Base-by-base conservation (phyloP, 2,113 vertebrate species). In the Neodon shergylaensis region DNA sequence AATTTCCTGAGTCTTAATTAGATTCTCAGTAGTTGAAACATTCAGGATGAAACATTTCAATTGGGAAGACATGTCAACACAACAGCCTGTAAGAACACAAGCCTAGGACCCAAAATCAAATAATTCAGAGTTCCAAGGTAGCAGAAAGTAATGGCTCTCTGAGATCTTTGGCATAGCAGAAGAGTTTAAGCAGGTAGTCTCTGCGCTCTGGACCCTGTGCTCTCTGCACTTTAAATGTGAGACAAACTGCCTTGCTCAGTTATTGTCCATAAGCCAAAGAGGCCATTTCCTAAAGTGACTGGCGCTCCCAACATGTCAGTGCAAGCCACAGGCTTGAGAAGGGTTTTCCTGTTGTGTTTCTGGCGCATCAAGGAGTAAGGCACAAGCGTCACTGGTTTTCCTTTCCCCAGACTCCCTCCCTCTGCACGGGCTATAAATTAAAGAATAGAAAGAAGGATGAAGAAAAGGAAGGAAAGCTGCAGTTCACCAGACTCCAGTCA, bases 401-500 rank as follows among this genome's bases (percentile, higher is more conserved):
- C 24, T 19, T 74, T 42, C 42, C 24, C n/a, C 17, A 28, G n/a
- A 84, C 47, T 11, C 49, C 79, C 24, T 63, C 47, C 42, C 92
- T 68, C 81, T 68, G 79, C 1, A 3, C 31, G 84, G 86, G 52
- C 47, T 93, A 12, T 92, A 96, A 98, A 97, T 97, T 95, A 97
- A 90, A 85, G 63, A 88, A 84, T 76, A 77, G 76, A 7, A 70
- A 91, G 82, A 84, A 52, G 49, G 47, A 54, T 84, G 16, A 49
- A 83, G 28, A 49, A 84, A 86, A 73, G 76, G 74, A 94, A 98
- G 73, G 70, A 47, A 7, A 65, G 24, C 26, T 73, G 9, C 91
- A 95, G 88, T 97, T 98, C 95, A 96, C 84, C 49, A 63, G 54
- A 97, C 61, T 79, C 97, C 97, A 90, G 87, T 97, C 95, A 97